A percentile compares a stretch with the other conserved stretches of the same genome.
phyloP scores from a whole-genome alignment of 2,888 invertebrate species.

The Cheilosia vulpina region DNA sequence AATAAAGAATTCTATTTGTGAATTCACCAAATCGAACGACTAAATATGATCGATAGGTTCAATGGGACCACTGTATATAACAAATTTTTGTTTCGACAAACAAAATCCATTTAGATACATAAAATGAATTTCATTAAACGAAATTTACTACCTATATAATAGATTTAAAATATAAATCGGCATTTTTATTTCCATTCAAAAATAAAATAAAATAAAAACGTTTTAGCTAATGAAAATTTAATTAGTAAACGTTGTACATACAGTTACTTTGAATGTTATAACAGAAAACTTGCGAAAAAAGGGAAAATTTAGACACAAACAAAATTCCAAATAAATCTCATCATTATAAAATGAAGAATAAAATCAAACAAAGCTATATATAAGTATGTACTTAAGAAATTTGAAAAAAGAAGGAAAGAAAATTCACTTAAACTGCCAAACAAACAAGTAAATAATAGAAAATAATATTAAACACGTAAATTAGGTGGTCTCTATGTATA shows the following conservation, averaged over 20 bases:
- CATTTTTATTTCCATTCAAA: constrained; percentile 79
- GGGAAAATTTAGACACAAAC: constrained; percentile 56
- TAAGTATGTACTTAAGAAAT: constrained; percentile 9
- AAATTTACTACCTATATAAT: constrained; percentile 48
- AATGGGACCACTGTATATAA: constrained; percentile 72
- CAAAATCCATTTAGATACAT: constrained; percentile 47
- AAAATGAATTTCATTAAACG: constrained; percentile 64
- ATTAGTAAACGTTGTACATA: constrained; percentile 51
- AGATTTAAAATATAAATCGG: constrained; percentile 37
- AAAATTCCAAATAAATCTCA: constrained; percentile 32
- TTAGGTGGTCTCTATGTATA: constrained; percentile 75
- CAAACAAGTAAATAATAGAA: constrained; percentile 63
- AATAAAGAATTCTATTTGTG: constrained; percentile 48
- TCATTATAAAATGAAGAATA: constrained; percentile 48
- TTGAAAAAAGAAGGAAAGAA: constrained; percentile 40
- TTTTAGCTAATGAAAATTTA: constrained; percentile 43
- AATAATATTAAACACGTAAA: constrained; percentile 69
- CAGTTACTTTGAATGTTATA: constrained; percentile 36
- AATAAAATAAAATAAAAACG: constrained; percentile 36
- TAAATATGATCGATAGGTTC: constrained; percentile 70
- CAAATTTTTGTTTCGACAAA: constrained; percentile 58
- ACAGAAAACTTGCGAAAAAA: constrained; percentile 56
- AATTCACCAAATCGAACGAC: constrained; percentile 61
- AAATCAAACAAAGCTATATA: constrained; percentile 35
- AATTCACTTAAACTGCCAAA: constrained; percentile 73